Percentiles rank a stretch among this genome's conserved stretches.
phyloP scores from a whole-genome alignment of 2,888 invertebrate species.

The Apamea anceps region DNA sequence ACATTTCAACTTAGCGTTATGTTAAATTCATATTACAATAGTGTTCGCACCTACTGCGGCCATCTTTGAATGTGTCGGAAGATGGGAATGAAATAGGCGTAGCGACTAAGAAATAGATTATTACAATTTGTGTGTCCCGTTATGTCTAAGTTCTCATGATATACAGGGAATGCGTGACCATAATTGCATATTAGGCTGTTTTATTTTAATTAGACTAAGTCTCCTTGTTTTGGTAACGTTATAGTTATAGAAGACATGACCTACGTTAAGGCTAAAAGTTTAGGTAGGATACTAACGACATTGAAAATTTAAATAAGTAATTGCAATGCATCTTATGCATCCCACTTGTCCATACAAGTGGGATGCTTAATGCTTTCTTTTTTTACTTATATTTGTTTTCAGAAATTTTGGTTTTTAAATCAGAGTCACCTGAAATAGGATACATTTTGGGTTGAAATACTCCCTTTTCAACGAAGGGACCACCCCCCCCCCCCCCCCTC shows the following conservation, averaged over 20 bases:
- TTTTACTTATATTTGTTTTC: background rate
- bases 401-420: background rate
- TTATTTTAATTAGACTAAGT: conserved; percentile 19
- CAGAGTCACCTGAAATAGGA: background rate
- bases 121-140: conserved; percentile 65
- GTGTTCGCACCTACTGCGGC: conserved; percentile 58
- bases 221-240: conserved; percentile 15
- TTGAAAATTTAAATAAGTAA: background rate
- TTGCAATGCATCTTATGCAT: background rate
- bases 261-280: background rate
- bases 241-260: background rate
- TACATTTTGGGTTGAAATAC: background rate
- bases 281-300: background rate
- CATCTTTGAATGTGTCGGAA: conserved; percentile 59
- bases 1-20: conserved; percentile 62
- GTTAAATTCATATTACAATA: conserved; percentile 59
- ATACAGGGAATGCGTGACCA: conserved; percentile 57
- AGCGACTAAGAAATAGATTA: conserved; percentile 66
- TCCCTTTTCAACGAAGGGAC: background rate
- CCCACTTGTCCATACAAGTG: too few species aligned
- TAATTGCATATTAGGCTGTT: conserved; percentile 32
- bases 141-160: conserved; percentile 62
- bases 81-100: conserved; percentile 66
- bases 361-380: background rate
- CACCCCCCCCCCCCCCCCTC: too few species aligned